Base-by-base conservation (phyloP, 2,113 vertebrate genomes). In the Serinus canaria region DNA sequence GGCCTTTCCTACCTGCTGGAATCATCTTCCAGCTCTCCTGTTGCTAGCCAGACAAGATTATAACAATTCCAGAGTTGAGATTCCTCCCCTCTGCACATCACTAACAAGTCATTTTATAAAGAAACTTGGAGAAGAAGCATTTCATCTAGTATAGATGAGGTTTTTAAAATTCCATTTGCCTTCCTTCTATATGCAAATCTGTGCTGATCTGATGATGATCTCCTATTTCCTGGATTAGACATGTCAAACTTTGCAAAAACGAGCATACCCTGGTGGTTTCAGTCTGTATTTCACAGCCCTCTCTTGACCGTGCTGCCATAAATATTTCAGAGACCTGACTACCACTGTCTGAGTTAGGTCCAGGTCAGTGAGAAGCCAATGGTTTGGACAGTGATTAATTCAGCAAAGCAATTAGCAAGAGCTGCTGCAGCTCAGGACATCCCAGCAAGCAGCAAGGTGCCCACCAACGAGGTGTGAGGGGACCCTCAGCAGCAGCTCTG, bases 91-190 rank as follows among this genome's bases (percentile, higher is more conserved):
- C 74, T 79, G 24, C 64, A 85, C 41, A 89, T 85, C 89, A 60
- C 66, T 83, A 96, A 94, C 70, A 93, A 75, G 64, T 72, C 87
- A 52, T 58, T 90, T 60, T 30, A 80, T 27, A 39, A 95, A 93
- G 88, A 60, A 63, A 33, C 37, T 59, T 74, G 15, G 89, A 96
- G 88, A 80, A 92, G 78, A 44, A 89, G 60, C 87, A 93, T 92
- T 90, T 96, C 83, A 94, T 97, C 83, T 95, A 87, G 72, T 67
- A 89, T 87, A 97, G 94, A 97, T 91, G 79, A 97, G 87, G 88
- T 83, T 95, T 97, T 96, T 90, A 85, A 97, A 97, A 97, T 95
- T 97, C 95, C 94, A 68, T 97, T 97, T 97, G 90, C 96, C 84
- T 89, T 94, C 84, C 90, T 86, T 96, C 89, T 95, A 88, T 21